These are phyloP conservation scores for Aphelenchoides fujianensis DNA, from an alignment of 1,140 invertebrate genomes.

Conservation along the genomic window DNA sequence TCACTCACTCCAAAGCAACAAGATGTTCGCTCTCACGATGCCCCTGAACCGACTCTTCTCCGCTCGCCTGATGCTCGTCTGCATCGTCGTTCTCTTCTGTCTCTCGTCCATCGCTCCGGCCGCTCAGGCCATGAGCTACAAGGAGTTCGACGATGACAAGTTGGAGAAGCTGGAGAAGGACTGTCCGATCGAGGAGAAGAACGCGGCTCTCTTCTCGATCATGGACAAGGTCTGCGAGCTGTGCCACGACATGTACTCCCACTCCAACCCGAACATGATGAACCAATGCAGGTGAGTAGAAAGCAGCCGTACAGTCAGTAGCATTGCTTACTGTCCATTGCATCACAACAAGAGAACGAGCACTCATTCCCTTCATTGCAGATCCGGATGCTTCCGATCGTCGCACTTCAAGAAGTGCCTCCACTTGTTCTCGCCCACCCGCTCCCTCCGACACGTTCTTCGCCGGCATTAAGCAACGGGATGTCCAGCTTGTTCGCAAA, in stretches of 20 bases:
- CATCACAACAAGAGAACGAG: conserved; percentile 28
- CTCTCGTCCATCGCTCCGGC: not conserved
- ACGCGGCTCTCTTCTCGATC: conserved; percentile 38
- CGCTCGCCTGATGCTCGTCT: not conserved
- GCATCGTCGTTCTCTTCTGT: not conserved
- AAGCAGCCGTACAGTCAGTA: conserved; percentile 13
- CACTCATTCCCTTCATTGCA: conserved; percentile 42
- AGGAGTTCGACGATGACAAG: not conserved
- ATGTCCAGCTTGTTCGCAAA: too few relatives aligned
- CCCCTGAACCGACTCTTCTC: not conserved
- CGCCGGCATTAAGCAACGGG: too few relatives aligned
- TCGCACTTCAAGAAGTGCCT: conserved; percentile 49
- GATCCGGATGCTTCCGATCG: conserved; percentile 50
- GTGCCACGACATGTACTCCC: conserved; percentile 54
- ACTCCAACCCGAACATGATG: conserved; percentile 48
- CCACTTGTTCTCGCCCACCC: conserved; percentile 32
- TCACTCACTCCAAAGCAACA: too few relatives aligned
- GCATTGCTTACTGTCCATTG: not conserved
- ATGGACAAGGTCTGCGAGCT: conserved; percentile 55
- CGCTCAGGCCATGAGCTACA: not conserved
- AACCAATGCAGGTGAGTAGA: conserved; percentile 48
- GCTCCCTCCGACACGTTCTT: conserved; percentile 12
- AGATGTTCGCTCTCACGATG: too few relatives aligned
- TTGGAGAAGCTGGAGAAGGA: not conserved
- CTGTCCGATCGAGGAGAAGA: conserved; percentile 29